Evolutionary conservation across 2,797 vertebrate genomes (phyloP), one percentile per base, ranked within the genome.

Genomic region (Pseudochirops corinnae): DNA sequence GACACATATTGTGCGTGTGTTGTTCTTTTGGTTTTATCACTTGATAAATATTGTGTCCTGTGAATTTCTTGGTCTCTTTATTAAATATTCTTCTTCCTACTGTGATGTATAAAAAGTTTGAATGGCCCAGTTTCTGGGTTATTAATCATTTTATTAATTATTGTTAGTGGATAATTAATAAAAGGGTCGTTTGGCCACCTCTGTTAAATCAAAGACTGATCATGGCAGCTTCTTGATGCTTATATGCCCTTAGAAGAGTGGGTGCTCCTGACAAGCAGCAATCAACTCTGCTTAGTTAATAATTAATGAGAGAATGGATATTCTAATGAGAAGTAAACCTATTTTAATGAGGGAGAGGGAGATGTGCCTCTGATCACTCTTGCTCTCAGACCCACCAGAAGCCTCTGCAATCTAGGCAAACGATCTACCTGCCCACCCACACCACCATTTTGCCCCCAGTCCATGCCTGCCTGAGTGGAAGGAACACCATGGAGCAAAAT

Each of bases 81-180:
- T 82, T 82, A 82, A 46, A 82, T 82, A 82, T 82, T 82, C 31
- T 1, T 67, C 16, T 74, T 74, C n/a, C 67, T 82, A 82, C n/a
- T 67, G 33, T 6, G 62, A 67, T 67, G 5, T n/a, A 67, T n/a
- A 67, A 67, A 67, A 67, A 16, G 33, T n/a, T 18, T 6, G 5
- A n/a, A 33, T 1, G 33, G n/a, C 14, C 5, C 33, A n/a, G 31
- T 62, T 62, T 18, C 13, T 67, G 62, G 13, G 33, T 67, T n/a
- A 67, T 67, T n/a, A 67, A 67, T 67, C 62, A 67, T 67, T 67
- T 67, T 67, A 67, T 67, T 67, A n/a, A 67, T 67, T 67, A n/a
- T 67, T 18, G 31, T 16, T 67, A 67, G 62, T n/a, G 33, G 33
- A 67, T 67, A n/a, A n/a, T 67, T 67, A 18, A n/a, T 67, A 67